Evolutionary conservation across 2,888 invertebrate species (phyloP).

Genomic region (Polylopha cassiicola): DNA sequence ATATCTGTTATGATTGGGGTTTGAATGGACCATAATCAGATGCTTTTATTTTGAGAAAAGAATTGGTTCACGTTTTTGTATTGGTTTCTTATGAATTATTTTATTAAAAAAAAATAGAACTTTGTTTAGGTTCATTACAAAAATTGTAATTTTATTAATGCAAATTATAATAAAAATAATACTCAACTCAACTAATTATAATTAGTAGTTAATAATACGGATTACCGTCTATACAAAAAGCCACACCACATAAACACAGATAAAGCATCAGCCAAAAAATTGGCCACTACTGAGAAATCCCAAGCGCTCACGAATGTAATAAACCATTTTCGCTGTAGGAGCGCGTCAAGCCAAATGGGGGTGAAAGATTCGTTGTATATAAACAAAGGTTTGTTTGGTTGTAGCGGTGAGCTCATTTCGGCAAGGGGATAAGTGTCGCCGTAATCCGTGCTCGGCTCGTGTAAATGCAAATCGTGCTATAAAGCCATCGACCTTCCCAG

Average conservation of each 20-base stretch:
- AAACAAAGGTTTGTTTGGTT: constrained; percentile 71
- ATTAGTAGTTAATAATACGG: not conserved
- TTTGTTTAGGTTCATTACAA: no score
- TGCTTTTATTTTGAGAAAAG: no score
- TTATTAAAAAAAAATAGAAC: no score
- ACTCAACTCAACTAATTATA: no score
- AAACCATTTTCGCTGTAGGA: constrained; percentile 55
- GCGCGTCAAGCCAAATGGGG: constrained; percentile 68
- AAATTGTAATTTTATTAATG: no score
- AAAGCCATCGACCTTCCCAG: constrained; percentile 57
- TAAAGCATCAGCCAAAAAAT: constrained; percentile 37
- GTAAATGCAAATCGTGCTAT: constrained; percentile 77
- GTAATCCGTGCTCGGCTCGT: constrained; percentile 74
- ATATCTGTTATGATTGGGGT: no score
- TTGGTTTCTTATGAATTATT: no score
- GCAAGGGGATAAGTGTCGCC: constrained; percentile 70
- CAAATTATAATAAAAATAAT: no score
- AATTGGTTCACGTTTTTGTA: no score
- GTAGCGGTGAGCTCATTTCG: constrained; percentile 62
- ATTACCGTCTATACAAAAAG: constrained; percentile 6
- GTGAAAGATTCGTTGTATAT: constrained; percentile 65
- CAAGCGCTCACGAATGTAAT: constrained; percentile 39
- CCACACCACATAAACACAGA: constrained; percentile 28
- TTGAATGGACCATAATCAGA: no score
- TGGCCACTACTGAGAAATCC: constrained; percentile 41